Conservation (phyloP, 2,797 vertebrate species). For the Squalus acanthias region DNA sequence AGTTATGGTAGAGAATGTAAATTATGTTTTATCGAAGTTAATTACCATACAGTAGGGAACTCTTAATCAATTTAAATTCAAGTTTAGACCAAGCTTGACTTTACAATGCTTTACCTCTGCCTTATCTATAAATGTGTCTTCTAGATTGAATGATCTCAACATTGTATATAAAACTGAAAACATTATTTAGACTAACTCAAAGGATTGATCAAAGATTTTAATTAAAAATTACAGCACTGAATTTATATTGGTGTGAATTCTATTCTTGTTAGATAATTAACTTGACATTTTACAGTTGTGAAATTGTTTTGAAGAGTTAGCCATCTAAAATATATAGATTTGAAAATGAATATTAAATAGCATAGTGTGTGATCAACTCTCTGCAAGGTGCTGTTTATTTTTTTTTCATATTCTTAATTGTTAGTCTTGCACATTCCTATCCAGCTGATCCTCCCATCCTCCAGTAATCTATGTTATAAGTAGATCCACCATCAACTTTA, state of each 20-base stretch:
- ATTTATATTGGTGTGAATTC: neutral
- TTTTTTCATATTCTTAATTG: neutral
- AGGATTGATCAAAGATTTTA: neutral
- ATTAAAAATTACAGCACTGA: neutral
- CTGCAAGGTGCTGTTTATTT: neutral
- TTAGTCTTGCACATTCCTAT: neutral
- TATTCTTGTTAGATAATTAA: neutral
- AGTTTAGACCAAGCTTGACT: neutral
- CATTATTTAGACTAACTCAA: neutral
- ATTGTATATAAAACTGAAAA: neutral
- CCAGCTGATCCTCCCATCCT: neutral
- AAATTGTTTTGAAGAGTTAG: neutral
- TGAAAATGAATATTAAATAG: neutral
- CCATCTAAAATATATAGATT: neutral
- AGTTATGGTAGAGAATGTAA: neutral
- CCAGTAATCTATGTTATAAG: neutral
- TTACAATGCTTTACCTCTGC: neutral
- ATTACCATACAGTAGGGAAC: neutral
- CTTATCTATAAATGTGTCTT: neutral
- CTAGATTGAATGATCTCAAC: neutral
- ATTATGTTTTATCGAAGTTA: neutral
- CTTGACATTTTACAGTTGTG: neutral
- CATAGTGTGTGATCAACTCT: neutral
- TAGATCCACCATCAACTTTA: neutral
- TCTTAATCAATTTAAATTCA: neutral